phyloP scores from a whole-genome alignment of 2,113 vertebrate species.

The Dolichotis patagonum region DNA sequence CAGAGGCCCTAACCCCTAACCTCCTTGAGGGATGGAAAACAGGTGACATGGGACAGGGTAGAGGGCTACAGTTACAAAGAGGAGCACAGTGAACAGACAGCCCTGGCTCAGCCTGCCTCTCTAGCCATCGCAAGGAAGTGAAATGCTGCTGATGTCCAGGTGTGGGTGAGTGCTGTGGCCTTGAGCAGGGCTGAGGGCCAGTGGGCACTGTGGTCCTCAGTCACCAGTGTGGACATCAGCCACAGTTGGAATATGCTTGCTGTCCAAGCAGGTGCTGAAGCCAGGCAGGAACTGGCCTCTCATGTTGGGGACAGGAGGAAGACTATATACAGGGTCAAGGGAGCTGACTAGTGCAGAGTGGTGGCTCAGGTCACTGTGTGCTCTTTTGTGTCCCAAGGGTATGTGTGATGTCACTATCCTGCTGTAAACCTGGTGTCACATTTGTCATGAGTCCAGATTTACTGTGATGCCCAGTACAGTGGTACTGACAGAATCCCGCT shows the following conservation, averaged over 20 bases:
- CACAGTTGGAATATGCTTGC: background rate
- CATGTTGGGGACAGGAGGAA: background rate
- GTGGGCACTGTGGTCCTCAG: background rate
- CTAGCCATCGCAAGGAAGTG: background rate
- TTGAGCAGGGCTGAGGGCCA: background rate
- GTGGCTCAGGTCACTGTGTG: fast-evolving
- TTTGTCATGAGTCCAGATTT: conserved; percentile 11
- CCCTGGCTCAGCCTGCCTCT: background rate
- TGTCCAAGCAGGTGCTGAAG: background rate
- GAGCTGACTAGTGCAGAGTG: background rate
- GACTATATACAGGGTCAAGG: background rate
- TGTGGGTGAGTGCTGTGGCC: background rate
- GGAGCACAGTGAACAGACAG: background rate
- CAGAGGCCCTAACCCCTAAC: background rate
- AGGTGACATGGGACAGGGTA: background rate
- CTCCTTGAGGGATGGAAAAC: background rate
- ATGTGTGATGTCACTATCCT: background rate
- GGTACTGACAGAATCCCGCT: conserved; percentile 8
- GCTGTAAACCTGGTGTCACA: conserved; percentile 44
- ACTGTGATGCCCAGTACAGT: background rate
- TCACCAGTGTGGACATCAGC: background rate
- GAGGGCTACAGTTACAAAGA: background rate
- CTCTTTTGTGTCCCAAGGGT: background rate
- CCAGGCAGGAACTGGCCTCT: background rate
- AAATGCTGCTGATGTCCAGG: background rate